Conservation (phyloP, 2,888 invertebrate genomes). For the Hermodice carunculata region DNA sequence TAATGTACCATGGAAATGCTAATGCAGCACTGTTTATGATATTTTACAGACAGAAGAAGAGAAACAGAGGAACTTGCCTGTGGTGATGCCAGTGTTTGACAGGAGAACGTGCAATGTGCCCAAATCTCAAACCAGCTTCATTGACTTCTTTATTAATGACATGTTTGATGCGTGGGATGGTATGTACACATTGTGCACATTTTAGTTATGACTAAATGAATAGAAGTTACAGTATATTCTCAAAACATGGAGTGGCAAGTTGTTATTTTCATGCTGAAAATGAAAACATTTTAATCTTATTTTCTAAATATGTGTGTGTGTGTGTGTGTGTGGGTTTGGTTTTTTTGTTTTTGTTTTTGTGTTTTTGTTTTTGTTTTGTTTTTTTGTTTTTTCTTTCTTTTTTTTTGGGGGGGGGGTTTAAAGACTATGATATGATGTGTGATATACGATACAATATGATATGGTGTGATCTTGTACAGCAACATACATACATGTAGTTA, state of each 20-base stretch:
- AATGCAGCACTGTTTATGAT: too few species aligned
- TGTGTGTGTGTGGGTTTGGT: too few species aligned
- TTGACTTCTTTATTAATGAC: slow-evolving; percentile 96
- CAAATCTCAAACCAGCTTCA: slow-evolving; percentile 96
- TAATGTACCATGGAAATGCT: too few species aligned
- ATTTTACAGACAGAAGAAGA: slow-evolving; percentile 90
- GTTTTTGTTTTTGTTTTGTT: too few species aligned
- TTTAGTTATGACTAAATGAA: background rate
- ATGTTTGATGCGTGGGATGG: slow-evolving; percentile 99
- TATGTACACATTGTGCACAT: slow-evolving; percentile 52
- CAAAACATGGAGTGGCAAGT: background rate
- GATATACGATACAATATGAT: too few species aligned
- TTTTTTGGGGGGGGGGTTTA: too few species aligned
- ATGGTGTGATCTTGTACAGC: too few species aligned
- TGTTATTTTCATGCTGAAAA: background rate
- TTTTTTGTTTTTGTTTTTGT: slow-evolving; percentile 1
- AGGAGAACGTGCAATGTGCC: slow-evolving; percentile 95
- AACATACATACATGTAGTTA: too few species aligned
- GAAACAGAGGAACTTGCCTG: slow-evolving; percentile 87
- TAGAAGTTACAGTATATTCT: background rate
- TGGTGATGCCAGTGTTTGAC: slow-evolving; percentile 99
- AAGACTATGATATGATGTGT: too few species aligned
- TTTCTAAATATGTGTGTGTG: too few species aligned
- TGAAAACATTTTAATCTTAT: too few species aligned
- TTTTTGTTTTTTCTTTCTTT: too few species aligned